These are phyloP conservation scores for Salpingus planirostris DNA, from an alignment of 2,888 invertebrate species.

Conservation along the genomic window DNA sequence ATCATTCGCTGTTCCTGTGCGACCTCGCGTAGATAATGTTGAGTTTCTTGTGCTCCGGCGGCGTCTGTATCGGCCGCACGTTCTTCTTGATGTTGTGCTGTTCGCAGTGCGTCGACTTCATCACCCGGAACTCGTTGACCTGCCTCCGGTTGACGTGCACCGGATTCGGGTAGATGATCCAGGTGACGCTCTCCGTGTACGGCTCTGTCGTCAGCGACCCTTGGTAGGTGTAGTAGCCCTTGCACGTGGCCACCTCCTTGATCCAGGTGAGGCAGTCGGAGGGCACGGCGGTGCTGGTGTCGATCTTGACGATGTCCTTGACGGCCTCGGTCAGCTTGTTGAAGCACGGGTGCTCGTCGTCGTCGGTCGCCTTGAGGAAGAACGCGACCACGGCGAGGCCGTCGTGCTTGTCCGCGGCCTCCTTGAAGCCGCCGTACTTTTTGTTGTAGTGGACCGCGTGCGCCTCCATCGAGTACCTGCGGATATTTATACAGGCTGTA, in stretches of 20 bases:
- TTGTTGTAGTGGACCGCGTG: conserved; percentile 72
- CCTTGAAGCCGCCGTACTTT: conserved; percentile 55
- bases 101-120: conserved; percentile 38
- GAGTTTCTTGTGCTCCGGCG: conserved; percentile 30
- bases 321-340: conserved; percentile 36
- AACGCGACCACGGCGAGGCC: conserved; percentile 65
- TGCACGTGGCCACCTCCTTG: conserved; percentile 55
- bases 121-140: conserved; percentile 37
- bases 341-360: conserved; percentile 38
- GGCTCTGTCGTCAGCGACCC: conserved; percentile 66
- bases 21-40: conserved; percentile 37
- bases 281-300: conserved; percentile 31
- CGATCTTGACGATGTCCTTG: conserved; percentile 35
- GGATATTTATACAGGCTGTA: no score
- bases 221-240: conserved; percentile 63
- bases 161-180: conserved; percentile 64
- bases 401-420: conserved; percentile 58
- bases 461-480: conserved; percentile 65
- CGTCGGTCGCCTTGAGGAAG: conserved; percentile 45
- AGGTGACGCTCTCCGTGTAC: conserved; percentile 63
- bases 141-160: conserved; percentile 59
- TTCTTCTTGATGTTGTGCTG: conserved; percentile 37
- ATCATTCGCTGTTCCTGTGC: conserved; percentile 32
- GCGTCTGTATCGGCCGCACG: conserved; percentile 36
- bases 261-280: conserved; percentile 60